Conservation (phyloP, 2,888 invertebrate species). For the Ennomos erosarius region DNA sequence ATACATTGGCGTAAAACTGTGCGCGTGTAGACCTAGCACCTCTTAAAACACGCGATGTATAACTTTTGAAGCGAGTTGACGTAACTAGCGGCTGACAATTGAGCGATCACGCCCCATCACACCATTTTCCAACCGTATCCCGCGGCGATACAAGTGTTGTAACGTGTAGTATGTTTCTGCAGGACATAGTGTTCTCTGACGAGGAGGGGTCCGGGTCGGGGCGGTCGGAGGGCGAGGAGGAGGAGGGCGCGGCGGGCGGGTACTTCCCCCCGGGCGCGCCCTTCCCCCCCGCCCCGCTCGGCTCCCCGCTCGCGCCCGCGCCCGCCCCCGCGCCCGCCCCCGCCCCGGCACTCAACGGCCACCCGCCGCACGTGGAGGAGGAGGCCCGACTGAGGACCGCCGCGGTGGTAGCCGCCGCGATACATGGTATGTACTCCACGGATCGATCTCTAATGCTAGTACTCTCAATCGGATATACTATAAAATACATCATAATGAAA, state of each 20-base stretch:
- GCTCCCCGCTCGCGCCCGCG: conserved; percentile 58
- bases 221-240: conserved; percentile 88
- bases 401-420: conserved; percentile 54
- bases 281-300: conserved; percentile 71
- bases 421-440: conserved; percentile 61
- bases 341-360: conserved; percentile 54
- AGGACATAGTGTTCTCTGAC: conserved; percentile 86
- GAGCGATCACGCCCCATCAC: no score
- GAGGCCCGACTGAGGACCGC: conserved; percentile 47
- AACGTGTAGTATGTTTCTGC: conserved; percentile 4
- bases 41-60: no score
- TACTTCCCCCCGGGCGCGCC: conserved; percentile 48
- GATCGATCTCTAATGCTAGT: no score
- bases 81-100: no score
- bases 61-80: no score
- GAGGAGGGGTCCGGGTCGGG: conserved; percentile 83
- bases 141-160: no score
- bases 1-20: no score
- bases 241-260: conserved; percentile 65
- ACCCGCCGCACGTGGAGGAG: conserved; percentile 52
- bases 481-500: no score
- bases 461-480: no score
- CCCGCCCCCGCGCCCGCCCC: conserved; percentile 47
- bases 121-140: no score
- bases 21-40: no score